Evolutionary conservation across 2,888 invertebrate species (phyloP), one percentile per base, ranked within the genome.

Genomic region (Apeira syringaria): DNA sequence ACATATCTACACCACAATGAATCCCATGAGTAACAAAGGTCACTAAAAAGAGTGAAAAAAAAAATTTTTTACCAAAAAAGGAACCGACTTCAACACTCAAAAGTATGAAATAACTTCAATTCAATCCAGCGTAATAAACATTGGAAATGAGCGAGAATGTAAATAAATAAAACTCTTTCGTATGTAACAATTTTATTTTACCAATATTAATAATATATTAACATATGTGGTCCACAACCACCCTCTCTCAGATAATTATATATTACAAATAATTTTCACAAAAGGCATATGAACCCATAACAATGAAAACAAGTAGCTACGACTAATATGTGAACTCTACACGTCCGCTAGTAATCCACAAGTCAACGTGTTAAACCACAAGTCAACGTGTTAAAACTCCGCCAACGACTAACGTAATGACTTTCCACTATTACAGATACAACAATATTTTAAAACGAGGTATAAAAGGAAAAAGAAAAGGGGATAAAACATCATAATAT

Each of bases 181-280:
- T 86, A 86, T 85, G 86, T 88, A 89, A 89, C 88, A 88, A 88
- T 88, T 87, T 86, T 85, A 85, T 86, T 88, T 88, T 87, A 89
- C 84, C 88, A 88, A 87, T 88, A 88, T 88, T 84, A 86, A 82
- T 87, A 87, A 89, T 89, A 89, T 88, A 88, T 89, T 88, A 89
- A 88, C 88, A 88, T 83, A 87, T 77, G 88, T 86, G 88, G 88
- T 86, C 85, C 82, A 70, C 60, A 75, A 79, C 87, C 88, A 88
- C 87, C 80, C 78, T 84, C 80, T 75, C 75, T 84, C 83, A 82
- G 80, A 86, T 80, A 84, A 82, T 85, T 75, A 87, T 87, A 88
- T 88, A 81, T 84, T 88, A 89, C 88, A 89, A 85, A 82, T 81
- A 81, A 86, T 87, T 87, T 87, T 79, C 86, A 80, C 84, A 79